Evolutionary conservation across 2,113 vertebrate genomes (phyloP).

Genomic region (Paratilapia polleni): DNA sequence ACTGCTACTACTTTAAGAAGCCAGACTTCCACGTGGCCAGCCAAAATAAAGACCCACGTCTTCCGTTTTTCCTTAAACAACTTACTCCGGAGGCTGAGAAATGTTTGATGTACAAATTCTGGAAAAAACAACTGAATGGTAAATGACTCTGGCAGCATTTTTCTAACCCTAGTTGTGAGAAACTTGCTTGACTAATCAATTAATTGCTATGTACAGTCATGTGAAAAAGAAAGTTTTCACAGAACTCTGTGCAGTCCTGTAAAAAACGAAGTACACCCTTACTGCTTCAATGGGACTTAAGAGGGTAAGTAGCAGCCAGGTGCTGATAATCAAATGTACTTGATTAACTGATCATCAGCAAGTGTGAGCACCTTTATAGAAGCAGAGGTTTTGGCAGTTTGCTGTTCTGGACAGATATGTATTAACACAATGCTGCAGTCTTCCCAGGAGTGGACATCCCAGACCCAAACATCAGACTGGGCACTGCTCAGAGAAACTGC

Average conservation of each 20-base stretch:
- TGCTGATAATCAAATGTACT: no score
- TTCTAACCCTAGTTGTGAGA: not conserved
- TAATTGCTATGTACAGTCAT: not conserved
- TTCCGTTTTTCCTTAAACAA: slow-evolving; percentile 17
- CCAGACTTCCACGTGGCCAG: slow-evolving; percentile 40
- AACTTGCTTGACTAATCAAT: not conserved
- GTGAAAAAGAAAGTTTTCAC: not conserved
- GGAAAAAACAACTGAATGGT: slow-evolving; percentile 21
- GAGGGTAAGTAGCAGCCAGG: no score
- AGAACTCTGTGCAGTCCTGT: not conserved
- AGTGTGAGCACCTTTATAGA: no score
- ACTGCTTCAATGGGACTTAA: no score
- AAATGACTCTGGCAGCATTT: not conserved
- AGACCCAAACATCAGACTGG: not conserved
- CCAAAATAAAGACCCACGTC: slow-evolving; percentile 50
- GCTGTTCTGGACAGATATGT: not conserved
- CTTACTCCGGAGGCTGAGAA: slow-evolving; percentile 14
- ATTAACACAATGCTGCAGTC: not conserved
- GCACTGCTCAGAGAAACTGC: not conserved
- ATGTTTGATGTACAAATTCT: slow-evolving; percentile 28
- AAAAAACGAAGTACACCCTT: no score
- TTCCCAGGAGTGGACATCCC: no score
- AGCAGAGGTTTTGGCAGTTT: no score
- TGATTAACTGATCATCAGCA: no score
- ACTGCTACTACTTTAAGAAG: slow-evolving; percentile 44